Base-by-base conservation (phyloP, 2,888 invertebrate genomes). In the Eueremaeus valkanovi region DNA sequence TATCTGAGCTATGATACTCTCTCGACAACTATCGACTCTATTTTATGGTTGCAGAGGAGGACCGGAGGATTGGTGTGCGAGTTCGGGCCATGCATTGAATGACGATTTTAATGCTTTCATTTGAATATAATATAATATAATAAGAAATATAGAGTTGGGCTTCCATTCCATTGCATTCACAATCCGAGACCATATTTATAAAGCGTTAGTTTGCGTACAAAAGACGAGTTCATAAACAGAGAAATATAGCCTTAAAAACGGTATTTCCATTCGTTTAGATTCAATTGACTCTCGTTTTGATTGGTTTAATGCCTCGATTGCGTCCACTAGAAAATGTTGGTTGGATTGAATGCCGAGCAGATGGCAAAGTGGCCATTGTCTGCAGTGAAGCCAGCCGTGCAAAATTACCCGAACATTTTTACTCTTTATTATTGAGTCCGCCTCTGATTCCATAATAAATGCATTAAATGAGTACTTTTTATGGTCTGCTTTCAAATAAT, bases 31-130 rank as follows among this genome's bases (percentile, higher is more conserved):
- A 24, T 58, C 3, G 58, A 58, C 58, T 58, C 58, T 24, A 58
- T 29, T 58, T 16, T 24, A 58, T 58, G 18, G 27, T 45, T 45
- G 45, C 13, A 45, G 45, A 45, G 45, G 45, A 6, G n/a, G 63
- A 33, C 31, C 16, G 63, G 63, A 63, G 31, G 3, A n/a, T 29
- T 33, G 33, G n/a, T n/a, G n/a, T n/a, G n/a, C n/a, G n/a, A n/a
- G n/a, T n/a, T n/a, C n/a, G n/a, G n/a, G n/a, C n/a, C n/a, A 33
- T 31, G 63, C 63, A 63, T 63, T 63, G 63, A 63, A 63, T 2
- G n/a, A n/a, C 63, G 31, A 63, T 63, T 63, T 63, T 63, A 63
- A 63, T 63, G 63, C 16, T 63, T 63, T 63, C 63, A 63, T 63
- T 63, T 63, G 31, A 33, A 29, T 63, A 63, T 63, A 63, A 63